phyloP scores from a whole-genome alignment of 2,888 invertebrate species.

The Lingula anatina region DNA sequence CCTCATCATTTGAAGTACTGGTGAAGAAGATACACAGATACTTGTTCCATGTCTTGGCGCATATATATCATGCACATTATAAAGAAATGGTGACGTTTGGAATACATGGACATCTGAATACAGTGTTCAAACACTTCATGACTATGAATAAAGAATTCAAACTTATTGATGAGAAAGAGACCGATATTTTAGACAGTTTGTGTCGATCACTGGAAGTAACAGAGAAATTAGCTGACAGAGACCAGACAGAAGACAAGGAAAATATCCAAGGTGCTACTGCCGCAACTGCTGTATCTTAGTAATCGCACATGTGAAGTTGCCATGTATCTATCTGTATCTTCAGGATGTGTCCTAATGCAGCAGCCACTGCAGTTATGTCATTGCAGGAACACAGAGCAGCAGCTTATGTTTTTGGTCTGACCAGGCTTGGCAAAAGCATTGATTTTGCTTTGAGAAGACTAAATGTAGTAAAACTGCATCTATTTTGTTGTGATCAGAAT shows the following conservation, averaged over 20 bases:
- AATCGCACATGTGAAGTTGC: too few species aligned
- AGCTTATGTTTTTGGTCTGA: too few species aligned
- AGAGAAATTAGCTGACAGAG: constrained; percentile 32
- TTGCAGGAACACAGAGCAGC: too few species aligned
- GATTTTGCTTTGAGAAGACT: too few species aligned
- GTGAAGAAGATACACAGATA: constrained; percentile 94
- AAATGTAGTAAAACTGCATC: too few species aligned
- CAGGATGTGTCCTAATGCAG: too few species aligned
- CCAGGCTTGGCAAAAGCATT: too few species aligned
- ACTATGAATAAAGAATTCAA: constrained; percentile 78
- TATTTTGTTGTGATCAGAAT: too few species aligned
- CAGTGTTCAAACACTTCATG: constrained; percentile 94
- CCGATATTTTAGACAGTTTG: constrained; percentile 87
- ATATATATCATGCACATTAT: constrained; percentile 97
- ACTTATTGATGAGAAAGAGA: constrained; percentile 92
- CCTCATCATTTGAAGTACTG: constrained; percentile 86
- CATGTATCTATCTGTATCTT: too few species aligned
- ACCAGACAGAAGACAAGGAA: constrained; percentile 27
- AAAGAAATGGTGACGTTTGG: constrained; percentile 88
- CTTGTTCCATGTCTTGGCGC: constrained; percentile 96
- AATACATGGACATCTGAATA: constrained; percentile 93
- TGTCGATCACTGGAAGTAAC: constrained; percentile 34
- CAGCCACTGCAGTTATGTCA: too few species aligned
- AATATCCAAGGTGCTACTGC: too few species aligned
- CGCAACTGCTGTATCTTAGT: too few species aligned